phyloP scores from a whole-genome alignment of 2,888 invertebrate species.

The Philonicus albiceps region DNA sequence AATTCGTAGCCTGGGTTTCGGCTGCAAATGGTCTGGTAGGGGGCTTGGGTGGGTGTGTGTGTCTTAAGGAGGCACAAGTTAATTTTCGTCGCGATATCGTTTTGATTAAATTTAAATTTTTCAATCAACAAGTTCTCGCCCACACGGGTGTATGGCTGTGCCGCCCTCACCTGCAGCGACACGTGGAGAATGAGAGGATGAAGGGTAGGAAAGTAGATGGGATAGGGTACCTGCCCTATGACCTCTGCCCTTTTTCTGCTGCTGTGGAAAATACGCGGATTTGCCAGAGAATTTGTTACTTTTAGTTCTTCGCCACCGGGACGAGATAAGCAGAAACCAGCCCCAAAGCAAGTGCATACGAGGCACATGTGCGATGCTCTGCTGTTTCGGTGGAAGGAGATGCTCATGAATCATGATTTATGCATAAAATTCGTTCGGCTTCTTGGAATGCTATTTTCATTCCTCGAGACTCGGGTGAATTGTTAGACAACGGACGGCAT shows the following conservation, averaged over 20 bases:
- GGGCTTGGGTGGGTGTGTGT: background rate
- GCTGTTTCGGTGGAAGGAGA: background rate
- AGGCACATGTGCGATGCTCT: background rate
- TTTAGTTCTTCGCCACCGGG: background rate
- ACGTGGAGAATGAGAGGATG: background rate
- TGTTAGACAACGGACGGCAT: slow-evolving; percentile 28
- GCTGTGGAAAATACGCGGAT: background rate
- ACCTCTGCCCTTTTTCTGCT: background rate
- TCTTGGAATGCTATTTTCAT: slow-evolving; percentile 18
- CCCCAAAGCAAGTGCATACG: background rate
- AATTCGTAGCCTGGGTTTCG: background rate
- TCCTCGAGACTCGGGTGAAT: background rate
- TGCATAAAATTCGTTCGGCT: slow-evolving; percentile 20
- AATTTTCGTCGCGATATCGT: slow-evolving; percentile 49
- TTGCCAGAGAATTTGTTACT: background rate
- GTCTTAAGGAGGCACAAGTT: slow-evolving; percentile 42
- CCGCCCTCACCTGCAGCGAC: background rate
- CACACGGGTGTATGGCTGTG: background rate
- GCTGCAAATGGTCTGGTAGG: background rate
- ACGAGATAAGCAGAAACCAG: background rate
- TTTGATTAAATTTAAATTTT: slow-evolving; percentile 51
- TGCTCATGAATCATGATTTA: slow-evolving; percentile 33
- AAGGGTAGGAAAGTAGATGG: background rate
- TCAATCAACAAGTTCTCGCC: slow-evolving; percentile 49
- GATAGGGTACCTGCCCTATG: background rate